Evolutionary conservation across 2,797 vertebrate species (phyloP).

Genomic region (Muscicapa comitata): DNA sequence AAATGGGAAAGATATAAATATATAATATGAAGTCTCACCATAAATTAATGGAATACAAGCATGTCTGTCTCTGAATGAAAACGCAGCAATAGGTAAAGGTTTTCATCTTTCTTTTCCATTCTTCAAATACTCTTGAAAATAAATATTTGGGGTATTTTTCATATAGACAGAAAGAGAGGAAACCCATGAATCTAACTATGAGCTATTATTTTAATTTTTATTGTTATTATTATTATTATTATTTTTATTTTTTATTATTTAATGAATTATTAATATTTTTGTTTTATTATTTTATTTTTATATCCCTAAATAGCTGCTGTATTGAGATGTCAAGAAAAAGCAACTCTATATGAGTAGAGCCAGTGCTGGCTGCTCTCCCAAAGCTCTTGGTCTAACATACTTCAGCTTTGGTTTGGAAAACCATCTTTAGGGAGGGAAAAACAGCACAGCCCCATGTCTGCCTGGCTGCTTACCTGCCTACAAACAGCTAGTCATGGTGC

Average conservation of each 20-base stretch:
- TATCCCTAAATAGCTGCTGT: background rate
- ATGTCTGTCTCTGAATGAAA: background rate
- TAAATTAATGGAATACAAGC: background rate
- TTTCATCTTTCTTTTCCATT: background rate
- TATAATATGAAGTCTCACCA: background rate
- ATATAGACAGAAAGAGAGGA: background rate
- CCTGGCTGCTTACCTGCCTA: background rate
- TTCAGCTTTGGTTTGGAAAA: constrained; percentile 1
- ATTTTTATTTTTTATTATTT: too few relatives aligned
- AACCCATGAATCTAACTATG: background rate
- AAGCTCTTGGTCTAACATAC: background rate
- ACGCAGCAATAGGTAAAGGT: background rate
- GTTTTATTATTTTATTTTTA: background rate
- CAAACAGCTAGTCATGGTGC: background rate
- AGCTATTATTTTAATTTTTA: constrained; percentile 28
- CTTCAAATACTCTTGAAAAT: background rate
- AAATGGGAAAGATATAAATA: background rate
- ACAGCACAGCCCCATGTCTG: background rate
- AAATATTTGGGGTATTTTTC: background rate
- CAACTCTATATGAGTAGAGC: background rate
- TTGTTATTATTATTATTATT: background rate
- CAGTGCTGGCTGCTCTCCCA: background rate
- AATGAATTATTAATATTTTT: too few relatives aligned
- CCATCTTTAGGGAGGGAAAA: background rate
- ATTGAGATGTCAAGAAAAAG: constrained; percentile 7